phyloP scores from a whole-genome alignment of 1,140 invertebrate genomes.

The Sitodiplosis mosellana region DNA sequence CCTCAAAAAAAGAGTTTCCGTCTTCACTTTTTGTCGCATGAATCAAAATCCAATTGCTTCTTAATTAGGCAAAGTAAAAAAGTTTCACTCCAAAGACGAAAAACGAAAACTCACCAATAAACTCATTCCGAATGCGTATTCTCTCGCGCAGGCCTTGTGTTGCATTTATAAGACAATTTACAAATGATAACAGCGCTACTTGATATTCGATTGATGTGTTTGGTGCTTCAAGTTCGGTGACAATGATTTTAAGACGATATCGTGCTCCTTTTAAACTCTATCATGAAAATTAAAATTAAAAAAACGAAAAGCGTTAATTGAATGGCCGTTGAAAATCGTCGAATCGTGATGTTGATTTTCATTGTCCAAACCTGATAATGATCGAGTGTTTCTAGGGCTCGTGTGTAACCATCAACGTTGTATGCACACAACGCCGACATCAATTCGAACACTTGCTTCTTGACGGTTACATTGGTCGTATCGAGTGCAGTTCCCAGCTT shows the following conservation, averaged over 20 bases:
- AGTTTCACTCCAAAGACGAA: too few species aligned
- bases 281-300: conserved; percentile 1
- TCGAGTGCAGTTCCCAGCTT: conserved; percentile 79
- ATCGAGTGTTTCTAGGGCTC: conserved; percentile 71
- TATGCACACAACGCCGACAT: conserved; percentile 79
- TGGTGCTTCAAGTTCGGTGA: conserved; percentile 67
- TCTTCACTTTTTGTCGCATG: too few species aligned
- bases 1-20: too few species aligned
- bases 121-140: conserved; percentile 78
- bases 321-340: not conserved
- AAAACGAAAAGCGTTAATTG: conserved; percentile 5
- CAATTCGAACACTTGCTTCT: conserved; percentile 83
- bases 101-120: conserved; percentile 64
- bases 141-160: conserved; percentile 68
- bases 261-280: conserved; percentile 64
- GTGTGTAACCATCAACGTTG: conserved; percentile 63
- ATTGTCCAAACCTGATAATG: conserved; percentile 54
- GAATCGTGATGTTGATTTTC: not conserved
- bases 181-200: conserved; percentile 76
- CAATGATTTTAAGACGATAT: conserved; percentile 72
- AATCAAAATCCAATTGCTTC: too few species aligned
- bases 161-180: conserved; percentile 92
- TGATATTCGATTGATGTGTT: conserved; percentile 70
- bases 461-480: conserved; percentile 65
- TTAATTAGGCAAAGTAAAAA: too few species aligned